Conservation (phyloP, 2,888 invertebrate species). For the Silvanus unidentatus region DNA sequence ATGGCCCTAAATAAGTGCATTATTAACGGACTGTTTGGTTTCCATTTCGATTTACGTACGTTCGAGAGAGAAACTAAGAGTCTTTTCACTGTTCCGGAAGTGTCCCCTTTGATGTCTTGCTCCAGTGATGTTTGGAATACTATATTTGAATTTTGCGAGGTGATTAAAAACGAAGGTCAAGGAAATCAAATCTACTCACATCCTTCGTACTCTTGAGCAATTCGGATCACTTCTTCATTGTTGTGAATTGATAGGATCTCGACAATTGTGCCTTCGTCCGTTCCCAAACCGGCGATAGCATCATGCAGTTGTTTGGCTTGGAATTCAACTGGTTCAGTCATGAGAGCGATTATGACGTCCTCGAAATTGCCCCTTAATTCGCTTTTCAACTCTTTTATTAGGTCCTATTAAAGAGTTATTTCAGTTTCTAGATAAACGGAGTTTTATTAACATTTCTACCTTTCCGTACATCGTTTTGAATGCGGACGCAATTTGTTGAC, state of each 20-base stretch:
- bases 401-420: conserved; percentile 49
- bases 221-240: conserved; percentile 74
- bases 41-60: no score
- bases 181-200: conserved; percentile 22
- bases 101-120: conserved; percentile 77
- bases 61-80: conserved; percentile 78
- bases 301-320: conserved; percentile 71
- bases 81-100: conserved; percentile 85
- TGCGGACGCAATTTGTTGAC: conserved; percentile 59
- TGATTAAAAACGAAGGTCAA: no score
- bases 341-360: conserved; percentile 71
- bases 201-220: conserved; percentile 63
- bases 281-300: conserved; percentile 70
- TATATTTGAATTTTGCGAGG: conserved; percentile 41
- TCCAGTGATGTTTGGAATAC: conserved; percentile 77
- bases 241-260: conserved; percentile 79
- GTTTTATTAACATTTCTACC: conserved; percentile 40
- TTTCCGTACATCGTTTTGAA: conserved; percentile 60
- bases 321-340: conserved; percentile 76
- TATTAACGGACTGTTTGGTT: neutral
- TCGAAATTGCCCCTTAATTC: conserved; percentile 87
- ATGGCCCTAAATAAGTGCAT: conserved; percentile 52
- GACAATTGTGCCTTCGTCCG: conserved; percentile 66
- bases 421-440: neutral
- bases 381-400: conserved; percentile 77